phyloP scores from a whole-genome alignment of 2,888 invertebrate genomes.

The Drosophila atroscutellata region DNA sequence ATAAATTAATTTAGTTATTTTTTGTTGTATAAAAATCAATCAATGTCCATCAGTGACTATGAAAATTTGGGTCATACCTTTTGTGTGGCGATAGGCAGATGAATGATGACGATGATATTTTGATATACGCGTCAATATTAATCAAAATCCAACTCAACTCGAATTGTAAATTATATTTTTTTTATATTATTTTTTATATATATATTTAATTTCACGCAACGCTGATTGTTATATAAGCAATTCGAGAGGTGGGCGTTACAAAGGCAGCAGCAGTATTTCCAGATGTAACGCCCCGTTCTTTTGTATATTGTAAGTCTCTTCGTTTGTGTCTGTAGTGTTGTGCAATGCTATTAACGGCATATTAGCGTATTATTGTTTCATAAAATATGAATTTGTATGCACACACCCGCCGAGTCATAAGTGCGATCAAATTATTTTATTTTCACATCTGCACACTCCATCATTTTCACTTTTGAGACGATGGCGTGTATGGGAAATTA shows the following conservation, averaged over 20 bases:
- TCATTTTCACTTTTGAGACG: slow-evolving; percentile 60
- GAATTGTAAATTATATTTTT: slow-evolving; percentile 30
- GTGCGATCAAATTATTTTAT: slow-evolving; percentile 34
- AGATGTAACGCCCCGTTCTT: slow-evolving; percentile 31
- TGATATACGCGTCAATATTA: slow-evolving; percentile 66
- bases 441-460: slow-evolving; percentile 38
- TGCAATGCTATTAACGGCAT: slow-evolving; percentile 35
- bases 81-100: slow-evolving; percentile 28
- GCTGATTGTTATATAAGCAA: slow-evolving; percentile 29
- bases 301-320: slow-evolving; percentile 25
- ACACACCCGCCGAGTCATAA: slow-evolving; percentile 29
- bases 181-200: slow-evolving; percentile 19
- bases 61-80: slow-evolving; percentile 62
- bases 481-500: slow-evolving; percentile 62
- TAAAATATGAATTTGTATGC: slow-evolving; percentile 16
- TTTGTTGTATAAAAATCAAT: slow-evolving; percentile 38
- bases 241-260: slow-evolving; percentile 13
- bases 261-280: slow-evolving; percentile 1
- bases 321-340: slow-evolving; percentile 13
- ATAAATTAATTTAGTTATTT: background rate
- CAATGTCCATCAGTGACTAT: slow-evolving; percentile 60
- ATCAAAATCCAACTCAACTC: slow-evolving; percentile 53
- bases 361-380: slow-evolving; percentile 45
- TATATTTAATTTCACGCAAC: slow-evolving; percentile 11
- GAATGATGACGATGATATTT: slow-evolving; percentile 67